Base-by-base conservation (phyloP, 2,797 vertebrate genomes). In the Lepilemur ruficaudatus region DNA sequence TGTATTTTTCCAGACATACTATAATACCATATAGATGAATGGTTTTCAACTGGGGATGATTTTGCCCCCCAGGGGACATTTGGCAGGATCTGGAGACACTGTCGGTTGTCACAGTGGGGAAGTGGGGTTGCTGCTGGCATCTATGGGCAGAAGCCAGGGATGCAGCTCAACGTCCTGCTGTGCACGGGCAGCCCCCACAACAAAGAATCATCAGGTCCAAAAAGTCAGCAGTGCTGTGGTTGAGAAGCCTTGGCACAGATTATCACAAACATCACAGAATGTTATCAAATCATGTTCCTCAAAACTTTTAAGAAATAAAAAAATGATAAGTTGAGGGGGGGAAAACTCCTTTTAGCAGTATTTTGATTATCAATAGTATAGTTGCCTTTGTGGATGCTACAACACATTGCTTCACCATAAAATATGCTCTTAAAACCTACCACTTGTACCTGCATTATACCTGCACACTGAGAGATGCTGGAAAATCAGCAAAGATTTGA, bases 41-140 rank as follows among this genome's bases (percentile, higher is more conserved):
- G 30, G 17, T 22, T 87, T 43, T 30, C n/a, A 12, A 3, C 4
- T 1, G 32, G 41, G 61, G 13, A 23, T 12, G 4, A 23, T 8
- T 70, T 12, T 12, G 28, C 7, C 43, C 22, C 38, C 69, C 7
- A 14, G 63, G 43, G n/a, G 55, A 63, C 59, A 35, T 1, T 5
- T 23, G 63, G 25, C 12, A 25, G 12, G 7, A 5, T 52, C 86
- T 43, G 35, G 59, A 83, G 57, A 52, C 50, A 20, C 14, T 70
- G 18, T 5, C 1, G 22, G 6, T 32, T 61, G 2, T 65, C 20
- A 5, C 41, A 25, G 1, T 7, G 17, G 17, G 52, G 6, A 17
- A 48, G 6, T 0, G 20, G 30, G 46, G 35, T 17, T n/a, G 38
- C 35, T 20, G 2, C 3, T 61, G 73, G 55, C n/a, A 32, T 63